Conservation (phyloP, 2,113 vertebrate genomes). For the Stegastes partitus region DNA sequence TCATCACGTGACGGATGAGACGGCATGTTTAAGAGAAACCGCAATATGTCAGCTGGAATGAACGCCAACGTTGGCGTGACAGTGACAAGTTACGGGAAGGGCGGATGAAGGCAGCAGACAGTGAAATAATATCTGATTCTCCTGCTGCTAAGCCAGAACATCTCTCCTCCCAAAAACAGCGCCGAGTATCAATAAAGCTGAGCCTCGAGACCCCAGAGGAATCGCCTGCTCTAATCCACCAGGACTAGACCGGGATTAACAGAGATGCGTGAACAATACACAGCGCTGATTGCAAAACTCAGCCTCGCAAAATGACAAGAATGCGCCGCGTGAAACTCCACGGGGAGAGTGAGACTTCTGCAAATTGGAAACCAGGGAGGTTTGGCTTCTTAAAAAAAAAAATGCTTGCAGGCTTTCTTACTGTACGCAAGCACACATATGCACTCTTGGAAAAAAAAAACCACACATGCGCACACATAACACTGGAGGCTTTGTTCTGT, state of each 20-base stretch:
- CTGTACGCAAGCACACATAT: conserved; percentile 15
- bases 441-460: background rate
- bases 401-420: conserved; percentile 24
- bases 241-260: conserved; percentile 55
- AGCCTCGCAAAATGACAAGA: conserved; percentile 34
- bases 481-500: background rate
- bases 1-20: background rate
- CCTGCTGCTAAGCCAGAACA: conserved; percentile 5
- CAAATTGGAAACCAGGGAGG: conserved; percentile 30
- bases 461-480: conserved; percentile 7
- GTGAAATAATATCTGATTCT: conserved; percentile 47
- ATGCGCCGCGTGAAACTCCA: conserved; percentile 28
- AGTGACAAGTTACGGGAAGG: conserved; percentile 11
- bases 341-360: conserved; percentile 21
- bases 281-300: conserved; percentile 36
- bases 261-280: conserved; percentile 55
- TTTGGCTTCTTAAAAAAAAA: conserved; percentile 22
- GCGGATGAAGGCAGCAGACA: conserved; percentile 11
- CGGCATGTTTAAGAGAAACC: conserved; percentile 16
- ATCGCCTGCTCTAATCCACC: conserved; percentile 36
- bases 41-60: background rate
- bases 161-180: conserved; percentile 36
- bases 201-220: conserved; percentile 27
- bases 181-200: conserved; percentile 45
- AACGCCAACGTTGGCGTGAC: background rate